phyloP scores from a whole-genome alignment of 2,888 invertebrate genomes.

The Dexiosoma caninum region DNA sequence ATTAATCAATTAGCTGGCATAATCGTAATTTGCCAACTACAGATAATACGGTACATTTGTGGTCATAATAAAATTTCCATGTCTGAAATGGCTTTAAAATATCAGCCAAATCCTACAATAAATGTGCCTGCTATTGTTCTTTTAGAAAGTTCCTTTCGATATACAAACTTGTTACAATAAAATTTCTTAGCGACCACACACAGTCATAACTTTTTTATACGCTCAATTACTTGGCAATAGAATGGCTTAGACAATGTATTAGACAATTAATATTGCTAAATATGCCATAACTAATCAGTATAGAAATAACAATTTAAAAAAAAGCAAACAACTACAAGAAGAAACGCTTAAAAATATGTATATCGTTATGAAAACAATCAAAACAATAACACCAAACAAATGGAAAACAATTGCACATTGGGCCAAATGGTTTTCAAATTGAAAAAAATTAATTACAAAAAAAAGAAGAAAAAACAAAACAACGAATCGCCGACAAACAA shows the following conservation, averaged over 20 bases:
- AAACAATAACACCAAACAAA: conserved; percentile 60
- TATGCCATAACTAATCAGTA: conserved; percentile 37
- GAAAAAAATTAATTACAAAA: too few relatives aligned
- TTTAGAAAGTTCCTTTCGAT: background rate
- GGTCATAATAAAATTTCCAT: too few relatives aligned
- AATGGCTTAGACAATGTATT: conserved; percentile 26
- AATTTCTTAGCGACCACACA: background rate
- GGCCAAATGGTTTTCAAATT: conserved; percentile 58
- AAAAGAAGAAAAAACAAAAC: background rate
- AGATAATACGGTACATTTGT: too few relatives aligned
- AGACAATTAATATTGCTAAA: conserved; percentile 50
- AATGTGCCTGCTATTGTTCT: too few relatives aligned
- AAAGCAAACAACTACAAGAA: background rate
- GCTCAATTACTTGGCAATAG: conserved; percentile 22
- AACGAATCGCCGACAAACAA: conserved; percentile 44
- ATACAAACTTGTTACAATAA: background rate
- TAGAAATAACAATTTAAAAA: conserved; percentile 8
- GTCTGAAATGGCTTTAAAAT: too few relatives aligned
- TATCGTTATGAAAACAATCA: conserved; percentile 57
- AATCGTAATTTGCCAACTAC: too few relatives aligned
- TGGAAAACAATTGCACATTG: conserved; percentile 47
- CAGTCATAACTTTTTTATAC: background rate
- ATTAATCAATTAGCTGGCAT: too few relatives aligned
- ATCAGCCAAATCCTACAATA: too few relatives aligned
- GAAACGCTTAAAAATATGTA: conserved; percentile 48